Evolutionary conservation across 2,888 invertebrate species (phyloP).

Genomic region (Cantharis rufa): DNA sequence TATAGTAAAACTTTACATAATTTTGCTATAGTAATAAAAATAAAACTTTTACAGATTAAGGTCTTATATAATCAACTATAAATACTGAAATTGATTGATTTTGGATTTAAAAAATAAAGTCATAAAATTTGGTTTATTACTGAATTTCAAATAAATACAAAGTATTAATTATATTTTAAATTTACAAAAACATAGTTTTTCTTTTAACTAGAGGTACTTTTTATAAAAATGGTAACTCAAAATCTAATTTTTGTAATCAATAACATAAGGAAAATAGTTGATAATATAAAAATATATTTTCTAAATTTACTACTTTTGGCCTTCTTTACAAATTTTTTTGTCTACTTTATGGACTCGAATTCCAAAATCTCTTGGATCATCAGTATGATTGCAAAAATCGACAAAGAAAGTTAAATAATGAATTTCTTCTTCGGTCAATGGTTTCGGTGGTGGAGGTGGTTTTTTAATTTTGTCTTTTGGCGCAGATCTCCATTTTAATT

Average conservation of each 20-base stretch:
- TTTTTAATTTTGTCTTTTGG: conserved; percentile 41
- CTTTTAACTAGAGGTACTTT: too few species aligned
- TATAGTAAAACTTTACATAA: too few species aligned
- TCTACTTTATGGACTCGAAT: conserved; percentile 7
- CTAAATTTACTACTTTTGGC: not conserved
- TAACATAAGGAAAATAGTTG: not conserved
- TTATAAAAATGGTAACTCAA: too few species aligned
- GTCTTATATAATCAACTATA: too few species aligned
- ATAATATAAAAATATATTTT: not conserved
- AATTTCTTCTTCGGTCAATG: conserved; percentile 43
- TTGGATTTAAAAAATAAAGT: too few species aligned
- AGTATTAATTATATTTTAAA: not conserved
- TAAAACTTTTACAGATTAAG: too few species aligned
- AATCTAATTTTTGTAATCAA: not conserved
- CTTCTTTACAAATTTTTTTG: not conserved
- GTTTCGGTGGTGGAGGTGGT: conserved; percentile 38
- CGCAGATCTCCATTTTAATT: conserved; percentile 45
- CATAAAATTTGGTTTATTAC: not conserved
- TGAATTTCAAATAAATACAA: not conserved
- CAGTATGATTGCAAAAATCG: conserved; percentile 40
- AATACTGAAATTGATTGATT: too few species aligned
- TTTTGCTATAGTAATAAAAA: too few species aligned
- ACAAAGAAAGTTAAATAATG: conserved; percentile 49
- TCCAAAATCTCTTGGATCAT: conserved; percentile 11
- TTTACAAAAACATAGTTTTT: too few species aligned